These are phyloP conservation scores for Ariopsis seemanni DNA, from an alignment of 2,113 vertebrate genomes.

Conservation along the genomic window DNA sequence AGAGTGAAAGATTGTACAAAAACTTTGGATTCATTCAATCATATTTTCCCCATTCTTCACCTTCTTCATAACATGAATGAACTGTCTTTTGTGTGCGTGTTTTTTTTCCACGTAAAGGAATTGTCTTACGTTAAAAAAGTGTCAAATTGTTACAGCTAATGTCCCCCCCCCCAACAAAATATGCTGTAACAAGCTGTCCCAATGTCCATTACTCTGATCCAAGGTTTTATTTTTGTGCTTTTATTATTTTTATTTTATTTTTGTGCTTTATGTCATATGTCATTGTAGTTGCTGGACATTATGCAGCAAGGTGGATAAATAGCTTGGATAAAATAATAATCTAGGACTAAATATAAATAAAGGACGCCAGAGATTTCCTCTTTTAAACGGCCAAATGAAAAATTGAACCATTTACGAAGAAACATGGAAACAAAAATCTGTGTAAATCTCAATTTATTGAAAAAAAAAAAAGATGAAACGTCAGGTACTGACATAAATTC, in stretches of 20 bases:
- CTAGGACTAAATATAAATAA: neutral
- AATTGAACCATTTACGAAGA: neutral
- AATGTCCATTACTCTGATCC: neutral
- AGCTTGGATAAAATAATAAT: neutral
- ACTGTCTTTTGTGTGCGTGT: neutral
- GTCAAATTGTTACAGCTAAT: neutral
- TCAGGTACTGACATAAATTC: neutral
- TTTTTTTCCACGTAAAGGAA: neutral
- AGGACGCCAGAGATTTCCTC: neutral
- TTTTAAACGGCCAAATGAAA: neutral
- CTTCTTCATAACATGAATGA: neutral
- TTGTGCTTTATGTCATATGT: neutral
- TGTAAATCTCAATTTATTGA: neutral
- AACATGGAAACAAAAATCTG: neutral
- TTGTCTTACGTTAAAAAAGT: neutral
- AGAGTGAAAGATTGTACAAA: conserved; percentile 7
- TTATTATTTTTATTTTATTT: neutral
- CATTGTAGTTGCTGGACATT: neutral
- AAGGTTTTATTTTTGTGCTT: neutral
- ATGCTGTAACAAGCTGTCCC: neutral
- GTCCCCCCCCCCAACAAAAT: neutral
- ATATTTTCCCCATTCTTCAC: neutral
- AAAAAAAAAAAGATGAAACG: neutral
- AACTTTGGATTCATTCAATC: neutral
- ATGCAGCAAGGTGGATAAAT: neutral